Evolutionary conservation across 2,113 vertebrate genomes (phyloP).

Genomic region (Xenotilapia caudafasciata): DNA sequence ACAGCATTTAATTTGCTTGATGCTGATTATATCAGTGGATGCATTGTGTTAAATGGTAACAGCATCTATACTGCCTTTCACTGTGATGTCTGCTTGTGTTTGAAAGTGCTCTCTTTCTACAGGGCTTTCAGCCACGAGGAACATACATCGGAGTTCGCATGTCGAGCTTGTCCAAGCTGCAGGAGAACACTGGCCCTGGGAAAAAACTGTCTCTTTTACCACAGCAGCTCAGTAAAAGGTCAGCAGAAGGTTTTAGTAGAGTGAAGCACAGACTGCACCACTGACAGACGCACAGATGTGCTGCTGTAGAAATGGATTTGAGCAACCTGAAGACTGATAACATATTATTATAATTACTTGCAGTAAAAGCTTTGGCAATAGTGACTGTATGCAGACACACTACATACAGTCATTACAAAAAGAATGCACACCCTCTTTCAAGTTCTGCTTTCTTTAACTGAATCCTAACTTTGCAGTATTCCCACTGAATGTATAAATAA

Average conservation of each 20-base stretch:
- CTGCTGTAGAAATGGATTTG: background rate
- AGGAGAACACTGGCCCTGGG: slow-evolving; percentile 82
- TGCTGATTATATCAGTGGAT: slow-evolving; percentile 17
- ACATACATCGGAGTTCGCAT: slow-evolving; percentile 86
- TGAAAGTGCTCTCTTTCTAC: background rate
- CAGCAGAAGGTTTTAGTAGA: slow-evolving; percentile 65
- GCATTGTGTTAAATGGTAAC: background rate
- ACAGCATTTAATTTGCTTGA: background rate
- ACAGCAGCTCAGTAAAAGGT: slow-evolving; percentile 61
- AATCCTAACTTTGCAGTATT: background rate
- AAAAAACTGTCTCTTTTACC: slow-evolving; percentile 81
- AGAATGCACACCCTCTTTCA: background rate
- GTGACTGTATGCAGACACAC: background rate
- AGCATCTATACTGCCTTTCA: background rate
- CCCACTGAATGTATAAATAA: background rate
- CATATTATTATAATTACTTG: background rate
- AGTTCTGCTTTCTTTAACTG: background rate
- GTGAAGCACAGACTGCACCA: background rate
- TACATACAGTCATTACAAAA: background rate
- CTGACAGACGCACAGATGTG: background rate
- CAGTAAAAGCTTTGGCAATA: background rate
- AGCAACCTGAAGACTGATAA: background rate
- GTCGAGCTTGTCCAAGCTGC: slow-evolving; percentile 78
- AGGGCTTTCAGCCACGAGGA: slow-evolving; percentile 93
- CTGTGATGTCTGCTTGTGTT: slow-evolving; percentile 4